Evolutionary conservation across 2,888 invertebrate species (phyloP).

Genomic region (Eretmocerus hayati): DNA sequence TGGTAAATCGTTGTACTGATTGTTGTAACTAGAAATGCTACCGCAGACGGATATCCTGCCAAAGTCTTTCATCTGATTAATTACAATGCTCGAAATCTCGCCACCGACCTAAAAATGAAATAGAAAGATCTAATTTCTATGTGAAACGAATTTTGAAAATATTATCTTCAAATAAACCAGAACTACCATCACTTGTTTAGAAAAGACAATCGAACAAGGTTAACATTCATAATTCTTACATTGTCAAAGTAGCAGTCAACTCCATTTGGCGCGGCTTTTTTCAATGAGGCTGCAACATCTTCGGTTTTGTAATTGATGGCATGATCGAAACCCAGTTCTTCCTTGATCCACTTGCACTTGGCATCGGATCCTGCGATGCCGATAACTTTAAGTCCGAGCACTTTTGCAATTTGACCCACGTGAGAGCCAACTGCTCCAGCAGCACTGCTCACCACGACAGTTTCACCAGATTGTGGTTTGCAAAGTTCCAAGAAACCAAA

Average conservation of each 20-base stretch:
- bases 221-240: too few species aligned
- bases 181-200: too few species aligned
- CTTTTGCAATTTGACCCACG: constrained; percentile 74
- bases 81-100: constrained; percentile 54
- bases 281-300: constrained; percentile 51
- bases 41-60: constrained; percentile 63
- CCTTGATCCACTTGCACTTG: constrained; percentile 62
- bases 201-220: too few species aligned
- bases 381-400: constrained; percentile 60
- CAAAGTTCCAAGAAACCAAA: constrained; percentile 69
- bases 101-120: constrained; percentile 57
- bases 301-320: constrained; percentile 67
- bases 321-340: constrained; percentile 60
- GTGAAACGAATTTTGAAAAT: neutral
- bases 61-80: constrained; percentile 56
- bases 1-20: constrained; percentile 38
- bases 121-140: too few species aligned
- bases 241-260: constrained; percentile 74
- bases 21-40: constrained; percentile 59
- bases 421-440: constrained; percentile 73
- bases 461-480: constrained; percentile 64
- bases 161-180: too few species aligned
- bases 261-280: constrained; percentile 60
- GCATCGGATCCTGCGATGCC: constrained; percentile 66
- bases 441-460: constrained; percentile 65